phyloP scores from a whole-genome alignment of 2,797 vertebrate genomes.

The Stomatorhinus walkeri region DNA sequence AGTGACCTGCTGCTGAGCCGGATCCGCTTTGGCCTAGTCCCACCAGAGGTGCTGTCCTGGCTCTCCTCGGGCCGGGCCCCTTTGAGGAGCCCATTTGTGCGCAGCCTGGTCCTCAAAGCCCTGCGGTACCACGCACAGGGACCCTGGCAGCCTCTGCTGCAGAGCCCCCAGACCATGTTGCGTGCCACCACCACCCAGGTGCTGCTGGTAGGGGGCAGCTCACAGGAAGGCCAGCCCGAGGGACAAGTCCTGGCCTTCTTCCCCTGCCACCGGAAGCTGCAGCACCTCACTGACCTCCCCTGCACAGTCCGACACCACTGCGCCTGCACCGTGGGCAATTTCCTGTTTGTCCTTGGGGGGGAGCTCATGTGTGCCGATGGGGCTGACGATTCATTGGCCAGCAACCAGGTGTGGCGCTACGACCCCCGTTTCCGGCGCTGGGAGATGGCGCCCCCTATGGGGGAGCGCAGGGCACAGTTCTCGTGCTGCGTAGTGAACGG shows the following conservation, averaged over 20 bases:
- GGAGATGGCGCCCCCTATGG: slow-evolving; percentile 66
- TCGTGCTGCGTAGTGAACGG: slow-evolving; percentile 69
- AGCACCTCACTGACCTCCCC: slow-evolving; percentile 53
- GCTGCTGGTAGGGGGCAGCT: slow-evolving; percentile 73
- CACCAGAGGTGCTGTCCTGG: slow-evolving; percentile 53
- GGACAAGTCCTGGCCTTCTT: slow-evolving; percentile 70
- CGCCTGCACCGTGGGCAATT: slow-evolving; percentile 76
- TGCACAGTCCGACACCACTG: slow-evolving; percentile 68
- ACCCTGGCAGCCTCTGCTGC: slow-evolving; percentile 70
- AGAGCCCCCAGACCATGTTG: slow-evolving; percentile 68
- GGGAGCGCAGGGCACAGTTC: slow-evolving; percentile 76
- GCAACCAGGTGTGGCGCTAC: slow-evolving; percentile 74
- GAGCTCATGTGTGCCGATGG: slow-evolving; percentile 46
- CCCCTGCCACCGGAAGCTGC: slow-evolving; percentile 65
- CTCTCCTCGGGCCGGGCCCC: slow-evolving; percentile 62
- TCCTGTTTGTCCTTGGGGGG: slow-evolving; percentile 84
- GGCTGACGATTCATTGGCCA: slow-evolving; percentile 40
- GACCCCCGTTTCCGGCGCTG: slow-evolving; percentile 81
- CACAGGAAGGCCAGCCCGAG: slow-evolving; percentile 50
- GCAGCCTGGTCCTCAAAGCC: slow-evolving; percentile 77
- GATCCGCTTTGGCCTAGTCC: slow-evolving; percentile 73
- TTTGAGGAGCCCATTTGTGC: slow-evolving; percentile 65
- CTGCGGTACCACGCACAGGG: slow-evolving; percentile 76
- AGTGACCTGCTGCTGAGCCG: slow-evolving; percentile 70
- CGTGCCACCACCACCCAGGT: slow-evolving; percentile 65